These are phyloP conservation scores for Betta splendens DNA, from an alignment of 2,797 vertebrate species.

Conservation along the genomic window DNA sequence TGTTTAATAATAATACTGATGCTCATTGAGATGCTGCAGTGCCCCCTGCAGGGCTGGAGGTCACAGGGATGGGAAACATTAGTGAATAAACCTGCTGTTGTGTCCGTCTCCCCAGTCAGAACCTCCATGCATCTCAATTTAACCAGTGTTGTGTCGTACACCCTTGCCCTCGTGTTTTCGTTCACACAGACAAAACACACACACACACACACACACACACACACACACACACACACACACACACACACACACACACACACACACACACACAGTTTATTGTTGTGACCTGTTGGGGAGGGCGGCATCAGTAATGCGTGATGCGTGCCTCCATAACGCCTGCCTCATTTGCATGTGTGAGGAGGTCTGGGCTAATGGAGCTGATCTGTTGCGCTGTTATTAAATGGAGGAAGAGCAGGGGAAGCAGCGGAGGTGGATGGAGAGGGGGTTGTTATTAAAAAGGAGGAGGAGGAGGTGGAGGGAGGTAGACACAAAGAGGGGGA, in stretches of 20 bases:
- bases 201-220: no score
- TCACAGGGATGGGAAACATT: not conserved
- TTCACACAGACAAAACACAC: no score
- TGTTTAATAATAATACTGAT: no score
- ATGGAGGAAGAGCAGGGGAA: slow-evolving; percentile 24
- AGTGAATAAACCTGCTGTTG: slow-evolving; percentile 5
- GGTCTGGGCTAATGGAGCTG: slow-evolving; percentile 78
- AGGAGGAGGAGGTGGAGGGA: slow-evolving; percentile 26
- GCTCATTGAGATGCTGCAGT: not conserved
- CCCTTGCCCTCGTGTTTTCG: no score
- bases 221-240: no score
- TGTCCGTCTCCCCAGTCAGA: slow-evolving; percentile 46
- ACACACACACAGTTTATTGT: slow-evolving; percentile 36
- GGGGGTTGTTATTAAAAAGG: slow-evolving; percentile 45
- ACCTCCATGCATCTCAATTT: slow-evolving; percentile 65
- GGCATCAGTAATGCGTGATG: slow-evolving; percentile 61
- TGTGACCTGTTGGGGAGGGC: slow-evolving; percentile 34
- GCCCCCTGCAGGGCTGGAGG: not conserved
- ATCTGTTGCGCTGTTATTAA: slow-evolving; percentile 72
- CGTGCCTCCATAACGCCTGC: slow-evolving; percentile 61
- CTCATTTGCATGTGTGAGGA: slow-evolving; percentile 80
- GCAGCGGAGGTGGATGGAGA: accelerated
- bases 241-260: slow-evolving; percentile 18
- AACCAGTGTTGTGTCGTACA: slow-evolving; percentile 48
- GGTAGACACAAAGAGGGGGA: slow-evolving; percentile 43